Evolutionary conservation across 2,797 vertebrate genomes (phyloP).

Genomic region (Emydoidea blandingii): DNA sequence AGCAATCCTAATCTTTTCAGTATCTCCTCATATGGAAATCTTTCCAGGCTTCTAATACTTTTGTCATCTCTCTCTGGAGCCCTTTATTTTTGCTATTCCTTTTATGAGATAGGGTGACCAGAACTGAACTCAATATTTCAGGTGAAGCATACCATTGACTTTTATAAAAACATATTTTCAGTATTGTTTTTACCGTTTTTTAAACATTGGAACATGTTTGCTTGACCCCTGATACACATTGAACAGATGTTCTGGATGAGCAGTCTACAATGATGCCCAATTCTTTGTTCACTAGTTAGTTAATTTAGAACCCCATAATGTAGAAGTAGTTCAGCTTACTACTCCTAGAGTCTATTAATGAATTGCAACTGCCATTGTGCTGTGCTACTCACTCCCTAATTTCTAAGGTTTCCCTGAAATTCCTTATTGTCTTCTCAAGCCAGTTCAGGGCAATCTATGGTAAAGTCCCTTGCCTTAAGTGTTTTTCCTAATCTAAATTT

Average conservation of each 20-base stretch:
- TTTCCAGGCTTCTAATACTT: not conserved
- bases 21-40: not conserved
- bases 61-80: not conserved
- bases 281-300: not conserved
- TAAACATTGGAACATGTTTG: not conserved
- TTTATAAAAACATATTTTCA: not conserved
- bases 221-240: not conserved
- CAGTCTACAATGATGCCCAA: not conserved
- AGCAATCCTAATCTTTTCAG: not conserved
- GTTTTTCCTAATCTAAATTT: not conserved
- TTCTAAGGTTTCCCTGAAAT: not conserved
- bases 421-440: not conserved
- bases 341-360: not conserved
- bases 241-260: not conserved
- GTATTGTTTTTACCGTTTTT: not conserved
- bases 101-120: not conserved
- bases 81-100: not conserved
- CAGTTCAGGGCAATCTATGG: not conserved
- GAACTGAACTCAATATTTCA: not conserved
- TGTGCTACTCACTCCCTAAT: not conserved
- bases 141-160: not conserved
- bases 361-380: not conserved
- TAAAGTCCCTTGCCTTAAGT: not conserved
- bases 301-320: not conserved
- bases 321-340: not conserved